Evolutionary conservation across 2,888 invertebrate genomes (phyloP), one percentile per base, ranked within the genome.

Genomic region (Leptinotarsa haldemani): DNA sequence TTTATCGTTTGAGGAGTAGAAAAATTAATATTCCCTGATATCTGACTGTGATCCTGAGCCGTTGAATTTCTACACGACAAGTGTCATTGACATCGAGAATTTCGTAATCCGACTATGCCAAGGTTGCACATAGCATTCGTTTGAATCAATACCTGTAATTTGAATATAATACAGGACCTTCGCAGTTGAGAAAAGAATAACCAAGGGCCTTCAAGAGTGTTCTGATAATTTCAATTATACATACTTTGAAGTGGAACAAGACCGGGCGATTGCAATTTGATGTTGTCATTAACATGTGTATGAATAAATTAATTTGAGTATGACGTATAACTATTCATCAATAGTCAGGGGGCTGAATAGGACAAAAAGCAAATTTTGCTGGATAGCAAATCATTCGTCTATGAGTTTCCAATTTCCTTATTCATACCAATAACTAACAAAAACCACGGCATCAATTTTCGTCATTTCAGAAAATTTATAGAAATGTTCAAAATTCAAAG

Each of bases 111-210:
- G 22, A 56, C 56, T 15, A 56, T 56, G 56, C 22, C 56, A 56
- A 56, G 56, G 56, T 25, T 56, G 25, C 22, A 56, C 56, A 56
- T 22, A 20, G 56, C 56, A 56, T 56, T 56, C 56, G 56, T 56
- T 56, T 15, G 56, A 22, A 56, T 56, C 56, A 56, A 56, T 56
- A 56, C 22, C 4, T 56, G 20, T 22, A 22, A 56, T 56, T 56
- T 56, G 56, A 56, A 56, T 56, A 56, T 15, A 56, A 56, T 56
- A 56, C 22, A 5, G 13, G 56, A 56, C 56, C 56, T 56, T 56
- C 56, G 22, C 12, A 15, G 13, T 22, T 22, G 22, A 12, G 13
- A 9, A 22, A 56, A 56, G 22, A 25, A 25, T 56, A 25, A 20
- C 4, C 22, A 56, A 22, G 13, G 13, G 13, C 22, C 56, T 56